Evolutionary conservation across 2,888 invertebrate species (phyloP).

Genomic region (Scaptomyza cyrtandrae): DNA sequence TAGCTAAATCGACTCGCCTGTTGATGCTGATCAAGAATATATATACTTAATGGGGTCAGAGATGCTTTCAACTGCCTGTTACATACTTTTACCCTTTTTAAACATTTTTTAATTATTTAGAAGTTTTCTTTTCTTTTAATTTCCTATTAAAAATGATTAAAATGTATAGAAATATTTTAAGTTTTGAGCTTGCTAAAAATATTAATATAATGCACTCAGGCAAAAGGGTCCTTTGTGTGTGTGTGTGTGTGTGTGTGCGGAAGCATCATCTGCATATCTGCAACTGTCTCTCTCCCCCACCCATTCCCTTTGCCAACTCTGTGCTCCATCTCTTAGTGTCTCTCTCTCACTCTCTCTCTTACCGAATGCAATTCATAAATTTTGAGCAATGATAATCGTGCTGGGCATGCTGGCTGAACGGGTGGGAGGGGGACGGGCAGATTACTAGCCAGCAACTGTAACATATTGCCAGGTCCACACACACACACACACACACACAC

Average conservation of each 20-base stretch:
- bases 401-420: slow-evolving; percentile 24
- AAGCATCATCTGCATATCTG: background rate
- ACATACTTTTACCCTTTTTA: too few relatives aligned
- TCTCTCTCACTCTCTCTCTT: background rate
- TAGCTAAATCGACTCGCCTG: too few relatives aligned
- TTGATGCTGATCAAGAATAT: too few relatives aligned
- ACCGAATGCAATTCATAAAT: slow-evolving; percentile 71
- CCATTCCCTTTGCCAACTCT: background rate
- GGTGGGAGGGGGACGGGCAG: slow-evolving; percentile 45
- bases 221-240: background rate
- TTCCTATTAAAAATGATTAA: background rate
- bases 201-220: background rate
- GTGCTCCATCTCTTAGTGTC: background rate
- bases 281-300: background rate
- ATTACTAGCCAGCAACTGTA: slow-evolving; percentile 54
- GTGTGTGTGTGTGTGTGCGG: background rate
- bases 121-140: too few relatives aligned
- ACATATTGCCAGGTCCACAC: slow-evolving; percentile 29
- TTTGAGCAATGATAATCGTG: slow-evolving; percentile 76
- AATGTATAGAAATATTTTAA: background rate
- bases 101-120: too few relatives aligned
- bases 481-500: background rate
- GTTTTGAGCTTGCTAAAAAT: background rate
- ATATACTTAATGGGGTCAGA: too few relatives aligned
- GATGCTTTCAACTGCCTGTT: too few relatives aligned